Conservation (phyloP, 2,113 vertebrate genomes). For the Etheostoma spectabile region DNA sequence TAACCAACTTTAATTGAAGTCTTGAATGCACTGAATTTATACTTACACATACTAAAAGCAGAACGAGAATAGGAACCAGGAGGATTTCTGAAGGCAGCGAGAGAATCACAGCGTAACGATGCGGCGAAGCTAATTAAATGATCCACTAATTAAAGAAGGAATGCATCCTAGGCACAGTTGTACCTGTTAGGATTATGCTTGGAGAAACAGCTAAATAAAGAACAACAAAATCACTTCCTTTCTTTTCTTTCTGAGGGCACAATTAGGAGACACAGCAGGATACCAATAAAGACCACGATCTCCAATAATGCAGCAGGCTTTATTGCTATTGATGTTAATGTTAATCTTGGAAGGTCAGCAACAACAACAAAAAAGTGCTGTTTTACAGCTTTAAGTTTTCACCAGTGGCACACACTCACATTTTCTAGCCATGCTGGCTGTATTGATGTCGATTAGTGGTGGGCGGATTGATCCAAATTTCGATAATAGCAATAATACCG, state of each 20-base stretch:
- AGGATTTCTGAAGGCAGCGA: constrained; percentile 2
- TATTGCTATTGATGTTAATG: background rate
- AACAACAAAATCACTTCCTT: background rate
- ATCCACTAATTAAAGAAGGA: constrained; percentile 31
- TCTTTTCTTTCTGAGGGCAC: constrained; percentile 28
- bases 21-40: background rate
- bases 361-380: background rate
- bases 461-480: too few relatives aligned
- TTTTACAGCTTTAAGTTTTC: background rate
- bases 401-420: background rate
- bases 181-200: background rate
- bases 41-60: background rate
- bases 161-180: background rate
- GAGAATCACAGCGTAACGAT: background rate
- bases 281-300: background rate
- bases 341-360: background rate
- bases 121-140: constrained; percentile 1
- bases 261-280: constrained; percentile 30
- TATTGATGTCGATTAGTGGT: background rate
- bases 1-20: background rate
- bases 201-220: constrained; percentile 16
- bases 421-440: background rate
- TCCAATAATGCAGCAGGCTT: background rate
- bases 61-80: background rate
- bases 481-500: too few relatives aligned